Conservation (phyloP, 1,140 invertebrate genomes). For the Drosophila nasuta region DNA sequence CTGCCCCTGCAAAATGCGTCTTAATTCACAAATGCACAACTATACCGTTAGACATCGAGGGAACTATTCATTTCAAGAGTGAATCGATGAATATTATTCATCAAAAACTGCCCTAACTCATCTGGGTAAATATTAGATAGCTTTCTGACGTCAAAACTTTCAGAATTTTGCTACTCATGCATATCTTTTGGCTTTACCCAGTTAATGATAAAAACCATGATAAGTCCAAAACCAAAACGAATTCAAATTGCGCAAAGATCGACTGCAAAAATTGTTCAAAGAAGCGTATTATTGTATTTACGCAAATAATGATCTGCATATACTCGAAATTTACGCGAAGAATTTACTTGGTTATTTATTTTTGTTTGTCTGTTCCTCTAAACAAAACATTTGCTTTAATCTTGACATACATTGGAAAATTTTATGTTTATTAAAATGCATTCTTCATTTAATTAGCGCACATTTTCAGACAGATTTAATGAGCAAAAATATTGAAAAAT, state of each 20-base stretch:
- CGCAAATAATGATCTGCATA: not conserved
- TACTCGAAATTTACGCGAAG: too few relatives aligned
- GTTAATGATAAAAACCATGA: not conserved
- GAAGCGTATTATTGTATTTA: not conserved
- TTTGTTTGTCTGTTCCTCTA: not conserved
- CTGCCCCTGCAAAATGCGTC: not conserved
- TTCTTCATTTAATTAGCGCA: not conserved
- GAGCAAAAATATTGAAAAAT: too few relatives aligned
- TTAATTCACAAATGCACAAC: not conserved
- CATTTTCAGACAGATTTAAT: not conserved
- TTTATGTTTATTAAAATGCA: not conserved
- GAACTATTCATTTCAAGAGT: not conserved
- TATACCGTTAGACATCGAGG: not conserved
- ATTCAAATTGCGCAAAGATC: not conserved
- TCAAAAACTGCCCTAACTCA: not conserved
- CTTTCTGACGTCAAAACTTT: not conserved
- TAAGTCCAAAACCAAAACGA: not conserved
- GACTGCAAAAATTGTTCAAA: not conserved
- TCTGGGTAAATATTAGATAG: not conserved
- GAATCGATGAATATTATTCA: not conserved
- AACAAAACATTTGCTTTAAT: not conserved
- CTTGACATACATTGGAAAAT: not conserved
- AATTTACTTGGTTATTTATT: not conserved
- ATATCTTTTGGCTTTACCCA: conserved; percentile 2
- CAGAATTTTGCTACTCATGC: not conserved